These are phyloP conservation scores for Taenioides sp. DNA, from an alignment of 2,797 vertebrate genomes.

Conservation along the genomic window DNA sequence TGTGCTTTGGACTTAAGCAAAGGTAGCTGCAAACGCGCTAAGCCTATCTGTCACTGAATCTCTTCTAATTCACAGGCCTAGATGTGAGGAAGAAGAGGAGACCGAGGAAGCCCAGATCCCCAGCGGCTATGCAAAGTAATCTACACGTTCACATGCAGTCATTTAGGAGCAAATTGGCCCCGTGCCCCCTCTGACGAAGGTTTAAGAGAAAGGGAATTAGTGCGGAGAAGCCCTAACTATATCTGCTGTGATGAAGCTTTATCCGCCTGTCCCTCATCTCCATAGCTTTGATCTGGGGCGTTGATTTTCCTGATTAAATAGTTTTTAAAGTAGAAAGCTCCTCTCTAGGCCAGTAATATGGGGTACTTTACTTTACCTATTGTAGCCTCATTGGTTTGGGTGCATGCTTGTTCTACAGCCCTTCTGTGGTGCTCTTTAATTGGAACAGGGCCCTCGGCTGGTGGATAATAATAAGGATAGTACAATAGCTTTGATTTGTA, in stretches of 20 bases:
- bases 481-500: slow-evolving; percentile 62
- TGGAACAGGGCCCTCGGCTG: slow-evolving; percentile 71
- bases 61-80: slow-evolving; percentile 73
- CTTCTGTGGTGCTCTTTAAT: slow-evolving; percentile 75
- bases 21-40: slow-evolving; percentile 70
- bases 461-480: slow-evolving; percentile 69
- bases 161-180: slow-evolving; percentile 82
- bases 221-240: slow-evolving; percentile 76
- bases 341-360: slow-evolving; percentile 71
- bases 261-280: slow-evolving; percentile 75
- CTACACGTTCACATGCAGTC: slow-evolving; percentile 76
- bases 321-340: slow-evolving; percentile 78
- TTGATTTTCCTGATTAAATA: slow-evolving; percentile 84
- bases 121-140: slow-evolving; percentile 79
- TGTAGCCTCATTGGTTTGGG: slow-evolving; percentile 64
- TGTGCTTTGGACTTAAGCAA: slow-evolving; percentile 67
- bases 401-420: slow-evolving; percentile 68
- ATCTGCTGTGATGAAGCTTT: slow-evolving; percentile 81
- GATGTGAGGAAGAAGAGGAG: slow-evolving; percentile 59
- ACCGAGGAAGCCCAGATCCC: slow-evolving; percentile 66
- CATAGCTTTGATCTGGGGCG: slow-evolving; percentile 78
- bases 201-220: slow-evolving; percentile 79
- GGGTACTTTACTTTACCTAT: slow-evolving; percentile 76
- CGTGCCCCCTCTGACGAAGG: slow-evolving; percentile 72
- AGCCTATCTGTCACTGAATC: slow-evolving; percentile 77